These are phyloP conservation scores for Oncopodura yosiiana DNA, from an alignment of 1,140 invertebrate species.

Conservation along the genomic window DNA sequence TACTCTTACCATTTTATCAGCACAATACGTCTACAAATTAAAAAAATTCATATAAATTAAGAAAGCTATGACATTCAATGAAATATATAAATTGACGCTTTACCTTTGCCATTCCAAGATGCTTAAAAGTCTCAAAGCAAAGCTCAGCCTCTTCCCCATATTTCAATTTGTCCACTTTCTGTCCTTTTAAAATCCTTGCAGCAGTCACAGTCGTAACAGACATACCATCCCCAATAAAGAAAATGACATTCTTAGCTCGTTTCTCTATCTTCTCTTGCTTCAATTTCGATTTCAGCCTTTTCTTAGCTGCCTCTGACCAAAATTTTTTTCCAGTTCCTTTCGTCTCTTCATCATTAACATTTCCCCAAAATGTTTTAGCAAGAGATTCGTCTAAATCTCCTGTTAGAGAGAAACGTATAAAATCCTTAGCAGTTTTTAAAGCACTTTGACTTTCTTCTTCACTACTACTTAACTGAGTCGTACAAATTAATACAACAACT, in stretches of 20 bases:
- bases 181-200: conserved; percentile 43
- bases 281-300: background rate
- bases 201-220: conserved; percentile 45
- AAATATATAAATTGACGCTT: background rate
- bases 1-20: too few species aligned
- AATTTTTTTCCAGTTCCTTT: too few species aligned
- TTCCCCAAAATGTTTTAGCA: too few species aligned
- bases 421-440: too few species aligned
- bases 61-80: background rate
- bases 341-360: too few species aligned
- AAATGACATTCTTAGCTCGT: conserved; percentile 56
- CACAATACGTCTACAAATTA: conserved; percentile 42
- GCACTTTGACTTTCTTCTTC: too few species aligned
- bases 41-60: background rate
- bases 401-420: too few species aligned
- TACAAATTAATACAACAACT: too few species aligned
- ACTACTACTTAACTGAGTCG: too few species aligned
- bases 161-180: conserved; percentile 41
- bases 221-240: conserved; percentile 69
- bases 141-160: conserved; percentile 53
- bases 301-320: background rate
- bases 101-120: conserved; percentile 49
- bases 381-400: too few species aligned
- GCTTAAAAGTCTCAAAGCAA: conserved; percentile 66
- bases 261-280: background rate